Conservation (phyloP, 2,113 vertebrate species). For the Cavia aperea region DNA sequence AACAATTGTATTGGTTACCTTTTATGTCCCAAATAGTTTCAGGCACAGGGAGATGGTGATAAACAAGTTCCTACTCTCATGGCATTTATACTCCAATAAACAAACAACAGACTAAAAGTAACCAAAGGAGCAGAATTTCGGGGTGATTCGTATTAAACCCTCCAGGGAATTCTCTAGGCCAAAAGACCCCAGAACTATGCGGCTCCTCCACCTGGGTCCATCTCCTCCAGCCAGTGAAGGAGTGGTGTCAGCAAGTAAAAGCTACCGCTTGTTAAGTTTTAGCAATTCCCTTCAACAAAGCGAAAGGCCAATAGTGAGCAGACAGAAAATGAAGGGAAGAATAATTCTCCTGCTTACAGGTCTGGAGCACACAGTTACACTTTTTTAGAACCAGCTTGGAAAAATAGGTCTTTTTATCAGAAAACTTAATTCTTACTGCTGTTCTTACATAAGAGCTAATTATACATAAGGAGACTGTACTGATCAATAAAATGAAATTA, state of each 20-base stretch:
- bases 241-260: neutral
- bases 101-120: neutral
- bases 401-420: neutral
- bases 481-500: neutral
- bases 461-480: neutral
- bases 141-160: neutral
- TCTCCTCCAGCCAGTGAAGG: neutral
- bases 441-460: neutral
- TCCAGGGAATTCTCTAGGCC: neutral
- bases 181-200: neutral
- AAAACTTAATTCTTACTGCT: conserved; percentile 16
- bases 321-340: neutral
- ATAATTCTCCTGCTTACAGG: neutral
- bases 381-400: neutral
- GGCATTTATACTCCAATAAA: neutral
- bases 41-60: too few relatives aligned
- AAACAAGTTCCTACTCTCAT: neutral
- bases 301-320: neutral
- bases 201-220: neutral
- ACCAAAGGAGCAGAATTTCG: neutral
- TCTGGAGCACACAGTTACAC: neutral
- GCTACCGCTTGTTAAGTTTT: neutral
- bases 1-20: neutral
- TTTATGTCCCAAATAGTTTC: neutral
- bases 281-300: neutral